Base-by-base conservation (phyloP, 1,140 invertebrate species). In the Brachionus rotundiformis region DNA sequence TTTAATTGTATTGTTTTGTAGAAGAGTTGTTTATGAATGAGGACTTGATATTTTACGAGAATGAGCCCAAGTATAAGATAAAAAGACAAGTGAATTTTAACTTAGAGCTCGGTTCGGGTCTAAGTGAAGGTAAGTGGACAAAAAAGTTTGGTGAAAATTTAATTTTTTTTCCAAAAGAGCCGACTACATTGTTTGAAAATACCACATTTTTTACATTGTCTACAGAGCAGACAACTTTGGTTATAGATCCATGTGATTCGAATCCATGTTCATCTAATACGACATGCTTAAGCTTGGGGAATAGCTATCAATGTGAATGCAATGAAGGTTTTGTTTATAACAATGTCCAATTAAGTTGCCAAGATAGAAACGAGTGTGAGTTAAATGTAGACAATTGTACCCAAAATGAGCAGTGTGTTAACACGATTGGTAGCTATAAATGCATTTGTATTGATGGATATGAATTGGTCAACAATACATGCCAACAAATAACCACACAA, bases 1-100 rank as follows among this genome's bases (percentile, higher is more conserved):
- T 33, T 36, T 0, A n/a, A 33, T 27, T 41, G 29, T 65, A n/a
- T 73, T 41, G 19, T 23, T 25, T 8, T 44, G 8, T n/a, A 73
- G 68, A 73, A 25, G 25, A 73, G 25, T 25, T 73, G 23, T 47
- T 73, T 44, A 44, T 73, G 33, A 44, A 44, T 13, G 68, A 73
- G 41, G 68, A 73, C 23, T 44, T 73, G 23, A 73, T 73, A 11
- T 41, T 73, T 23, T 73, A 47, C 23, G 68, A 44, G 25, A 73
- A 73, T 27, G 68, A 73, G 6, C 68, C 68, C 1, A 41, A 44
- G 36, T 73, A 73, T 7, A 41, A 29, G 3, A 39, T 73, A 0
- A 73, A 73, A 73, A 41, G 68, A 41, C 33, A 73, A 11, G 19
- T 73, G 11, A 31, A 73, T 19, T 25, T 73, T 27, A 41, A 31